A percentile compares a stretch with the other conserved stretches of the same genome.
These are phyloP conservation scores for Hippasteria phrygiana DNA, from an alignment of 53 echinoderm and acorn worm species.

Conservation along the genomic window DNA sequence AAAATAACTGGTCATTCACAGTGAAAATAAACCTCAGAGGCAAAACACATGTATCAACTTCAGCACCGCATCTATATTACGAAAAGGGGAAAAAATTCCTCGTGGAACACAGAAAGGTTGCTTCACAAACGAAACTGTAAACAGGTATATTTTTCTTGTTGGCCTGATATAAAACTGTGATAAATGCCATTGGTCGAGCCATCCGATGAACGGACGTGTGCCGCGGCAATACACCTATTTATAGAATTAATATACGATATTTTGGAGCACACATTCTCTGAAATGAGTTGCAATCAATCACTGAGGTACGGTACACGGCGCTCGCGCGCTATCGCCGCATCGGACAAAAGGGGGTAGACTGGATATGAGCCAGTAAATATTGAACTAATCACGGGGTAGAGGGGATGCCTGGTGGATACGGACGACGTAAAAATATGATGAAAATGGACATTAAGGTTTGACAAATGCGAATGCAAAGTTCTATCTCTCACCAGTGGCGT, in stretches of 20 bases:
- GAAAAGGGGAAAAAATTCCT: too few relatives aligned
- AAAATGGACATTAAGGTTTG: neutral
- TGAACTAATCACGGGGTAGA: conserved; percentile 1
- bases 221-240: neutral
- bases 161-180: neutral
- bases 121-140: neutral
- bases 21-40: too few relatives aligned
- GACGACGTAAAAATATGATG: neutral
- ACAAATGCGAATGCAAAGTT: neutral
- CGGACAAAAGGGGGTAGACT: too few relatives aligned
- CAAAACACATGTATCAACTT: too few relatives aligned
- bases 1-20: too few relatives aligned
- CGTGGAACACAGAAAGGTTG: too few relatives aligned
- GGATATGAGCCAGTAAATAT: neutral
- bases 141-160: neutral
- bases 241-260: neutral
- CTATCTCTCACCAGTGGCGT: neutral
- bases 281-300: neutral
- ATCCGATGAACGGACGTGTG: neutral
- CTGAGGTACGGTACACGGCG: neutral
- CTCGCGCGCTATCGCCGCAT: neutral
- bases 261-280: neutral
- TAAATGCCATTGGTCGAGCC: neutral
- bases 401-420: neutral
- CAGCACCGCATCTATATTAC: too few relatives aligned